These are phyloP conservation scores for Atopsyche davidsoni DNA, from an alignment of 1,140 invertebrate genomes.

Conservation along the genomic window DNA sequence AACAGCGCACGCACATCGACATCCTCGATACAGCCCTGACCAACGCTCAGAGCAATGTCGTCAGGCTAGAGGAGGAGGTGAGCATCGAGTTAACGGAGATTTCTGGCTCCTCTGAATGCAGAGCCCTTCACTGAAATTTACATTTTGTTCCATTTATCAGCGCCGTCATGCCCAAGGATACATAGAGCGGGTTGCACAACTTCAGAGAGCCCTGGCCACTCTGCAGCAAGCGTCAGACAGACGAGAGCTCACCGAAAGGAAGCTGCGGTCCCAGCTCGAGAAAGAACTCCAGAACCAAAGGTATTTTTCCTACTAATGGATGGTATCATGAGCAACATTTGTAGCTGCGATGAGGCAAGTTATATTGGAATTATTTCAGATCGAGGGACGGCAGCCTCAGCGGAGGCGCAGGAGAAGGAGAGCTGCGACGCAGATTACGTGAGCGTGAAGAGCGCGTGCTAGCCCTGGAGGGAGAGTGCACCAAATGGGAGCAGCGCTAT, in stretches of 20 bases:
- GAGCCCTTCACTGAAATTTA: too few relatives aligned
- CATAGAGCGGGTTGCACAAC: slow-evolving; percentile 75
- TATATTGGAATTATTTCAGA: slow-evolving; percentile 15
- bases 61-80: slow-evolving; percentile 84
- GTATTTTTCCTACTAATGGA: slow-evolving; percentile 30
- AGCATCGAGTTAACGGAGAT: too few relatives aligned
- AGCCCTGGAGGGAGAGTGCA: slow-evolving; percentile 72
- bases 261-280: slow-evolving; percentile 72
- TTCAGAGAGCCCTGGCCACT: slow-evolving; percentile 77
- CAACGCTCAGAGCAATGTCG: slow-evolving; percentile 84
- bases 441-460: slow-evolving; percentile 78
- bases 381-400: slow-evolving; percentile 28
- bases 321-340: background rate
- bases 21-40: slow-evolving; percentile 87
- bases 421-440: slow-evolving; percentile 60
- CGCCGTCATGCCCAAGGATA: slow-evolving; percentile 78
- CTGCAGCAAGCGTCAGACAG: slow-evolving; percentile 77
- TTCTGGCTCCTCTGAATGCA: too few relatives aligned
- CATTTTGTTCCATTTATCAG: slow-evolving; percentile 40
- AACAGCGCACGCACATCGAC: slow-evolving; percentile 88
- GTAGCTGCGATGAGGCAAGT: background rate
- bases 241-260: slow-evolving; percentile 76
- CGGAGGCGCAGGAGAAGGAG: slow-evolving; percentile 50
- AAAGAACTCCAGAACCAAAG: slow-evolving; percentile 67
- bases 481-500: slow-evolving; percentile 84